Evolutionary conservation across 2,113 vertebrate genomes (phyloP).

Genomic region (Nicator chloris): DNA sequence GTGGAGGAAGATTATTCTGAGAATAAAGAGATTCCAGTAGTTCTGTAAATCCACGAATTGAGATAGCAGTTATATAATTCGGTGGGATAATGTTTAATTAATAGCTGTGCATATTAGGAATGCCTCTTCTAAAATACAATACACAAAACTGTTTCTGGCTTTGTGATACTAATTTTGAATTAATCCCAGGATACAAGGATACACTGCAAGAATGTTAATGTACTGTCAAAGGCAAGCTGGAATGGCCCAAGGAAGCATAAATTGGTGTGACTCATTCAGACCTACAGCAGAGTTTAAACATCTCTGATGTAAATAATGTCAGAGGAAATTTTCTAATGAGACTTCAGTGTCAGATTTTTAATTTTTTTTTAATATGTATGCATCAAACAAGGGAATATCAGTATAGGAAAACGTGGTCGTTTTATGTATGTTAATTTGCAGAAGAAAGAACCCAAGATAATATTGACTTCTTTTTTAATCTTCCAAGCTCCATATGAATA

Average conservation of each 20-base stretch:
- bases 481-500: not conserved
- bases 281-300: not conserved
- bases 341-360: not conserved
- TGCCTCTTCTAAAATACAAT: not conserved
- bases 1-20: not conserved
- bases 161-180: not conserved
- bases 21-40: not conserved
- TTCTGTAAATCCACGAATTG: not conserved
- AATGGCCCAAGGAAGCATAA: not conserved
- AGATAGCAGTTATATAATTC: not conserved
- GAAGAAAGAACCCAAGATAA: not conserved
- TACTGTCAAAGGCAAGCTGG: not conserved
- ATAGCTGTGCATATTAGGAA: not conserved
- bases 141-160: not conserved
- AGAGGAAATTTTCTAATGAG: not conserved
- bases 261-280: not conserved
- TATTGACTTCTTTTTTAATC: not conserved
- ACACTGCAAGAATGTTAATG: not conserved
- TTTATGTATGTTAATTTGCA: not conserved
- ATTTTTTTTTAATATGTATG: not conserved
- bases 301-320: not conserved
- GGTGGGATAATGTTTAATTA: not conserved
- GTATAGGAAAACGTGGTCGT: not conserved
- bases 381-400: not conserved
- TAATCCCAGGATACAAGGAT: not conserved